Base-by-base conservation (phyloP, 92 coral and sea anemone species). In the Plumapathes pennacea region DNA sequence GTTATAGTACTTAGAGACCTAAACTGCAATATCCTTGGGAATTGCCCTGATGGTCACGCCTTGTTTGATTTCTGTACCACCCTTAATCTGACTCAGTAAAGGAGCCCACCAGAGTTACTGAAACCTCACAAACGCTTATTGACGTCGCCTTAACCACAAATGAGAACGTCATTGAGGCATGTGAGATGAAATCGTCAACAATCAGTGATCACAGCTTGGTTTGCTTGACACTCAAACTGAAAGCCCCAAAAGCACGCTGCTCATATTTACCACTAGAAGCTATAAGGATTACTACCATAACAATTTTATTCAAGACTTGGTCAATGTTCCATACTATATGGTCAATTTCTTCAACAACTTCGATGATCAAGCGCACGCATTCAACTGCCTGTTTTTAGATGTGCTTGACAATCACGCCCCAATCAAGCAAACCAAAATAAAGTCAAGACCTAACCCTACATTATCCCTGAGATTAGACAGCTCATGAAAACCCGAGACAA, bases 71-170 rank as follows among this genome's bases (percentile, higher is more conserved):
- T 69, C 28, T 69, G 77, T 43, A 39, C 55, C 26, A 37, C 76
- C 25, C 38, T 67, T 17, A 69, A 78, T 31, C 51, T 78, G 26
- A 21, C 52, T 10, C 74, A 78, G 80, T 64, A 7, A 71, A 65
- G 19, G 58, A 62, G 55, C 80, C 81, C 11, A 64, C 86, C 10
- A 79, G 75, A 58, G 67, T 71, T 22, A 71, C 86, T 23, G 80
- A 56, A 17, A 46, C 10, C 3, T 71, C 62, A 9, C 68, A 63
- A 46, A 62, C 86, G 4, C 56, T 74, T 13, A 74, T 64, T 33
- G 74, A 74, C 31, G 51, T 74, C 9, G 67, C 46, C 32, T 24
- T 76, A 24, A 76, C 83, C 11, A 74, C 74, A 42, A 55, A 62
- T 28, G 62, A 33, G n/a, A 71, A 43, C 18, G 33, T 32, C 26